phyloP scores from a whole-genome alignment of 2,113 vertebrate species.

The Phalacrocorax carbo region DNA sequence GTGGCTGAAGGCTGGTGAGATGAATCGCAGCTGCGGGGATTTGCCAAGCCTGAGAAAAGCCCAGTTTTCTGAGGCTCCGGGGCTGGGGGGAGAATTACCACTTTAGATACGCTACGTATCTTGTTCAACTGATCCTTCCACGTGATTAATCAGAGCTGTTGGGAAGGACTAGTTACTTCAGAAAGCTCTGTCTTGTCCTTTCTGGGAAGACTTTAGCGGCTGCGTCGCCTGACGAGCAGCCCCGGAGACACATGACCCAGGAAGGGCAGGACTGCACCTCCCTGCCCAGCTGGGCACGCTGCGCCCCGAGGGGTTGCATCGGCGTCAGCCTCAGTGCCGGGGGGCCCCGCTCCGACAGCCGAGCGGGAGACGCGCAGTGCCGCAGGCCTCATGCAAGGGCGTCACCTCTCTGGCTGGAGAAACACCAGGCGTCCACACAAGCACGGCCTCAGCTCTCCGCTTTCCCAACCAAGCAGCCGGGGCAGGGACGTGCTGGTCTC shows the following conservation, averaged over 20 bases:
- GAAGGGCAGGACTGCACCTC: not conserved
- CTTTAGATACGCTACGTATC: accelerated
- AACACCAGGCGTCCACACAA: accelerated
- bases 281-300: not conserved
- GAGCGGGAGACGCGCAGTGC: accelerated
- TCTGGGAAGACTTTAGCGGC: not conserved
- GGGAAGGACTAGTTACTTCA: not conserved
- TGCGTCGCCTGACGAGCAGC: not conserved
- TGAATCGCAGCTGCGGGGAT: not conserved
- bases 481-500: not conserved
- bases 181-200: not conserved
- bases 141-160: not conserved
- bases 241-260: not conserved
- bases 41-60: not conserved
- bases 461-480: not conserved
- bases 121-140: no score
- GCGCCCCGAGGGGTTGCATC: not conserved
- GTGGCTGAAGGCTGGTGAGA: not conserved
- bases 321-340: accelerated
- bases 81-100: not conserved
- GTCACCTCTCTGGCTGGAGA: accelerated
- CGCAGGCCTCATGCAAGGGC: not conserved
- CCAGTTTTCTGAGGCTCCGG: not conserved
- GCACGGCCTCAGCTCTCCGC: accelerated
- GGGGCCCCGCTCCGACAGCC: not conserved